Evolutionary conservation across 2,888 invertebrate genomes (phyloP).

Genomic region (Rhopalosiphum nymphaeae): DNA sequence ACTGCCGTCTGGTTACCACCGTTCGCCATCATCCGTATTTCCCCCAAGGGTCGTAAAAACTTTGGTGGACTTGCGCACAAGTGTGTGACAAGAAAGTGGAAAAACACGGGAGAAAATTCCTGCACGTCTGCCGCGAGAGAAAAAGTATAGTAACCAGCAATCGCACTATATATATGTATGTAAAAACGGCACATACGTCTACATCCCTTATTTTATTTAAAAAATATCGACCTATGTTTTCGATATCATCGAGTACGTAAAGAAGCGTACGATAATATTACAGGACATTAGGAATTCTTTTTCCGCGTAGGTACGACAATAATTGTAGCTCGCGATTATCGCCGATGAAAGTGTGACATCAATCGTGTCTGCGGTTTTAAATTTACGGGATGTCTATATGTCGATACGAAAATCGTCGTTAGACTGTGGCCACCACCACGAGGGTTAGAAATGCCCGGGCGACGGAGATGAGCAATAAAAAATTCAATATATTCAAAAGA

Average conservation of each 20-base stretch:
- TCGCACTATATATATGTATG: not conserved
- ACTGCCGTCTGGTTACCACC: slow-evolving; percentile 38
- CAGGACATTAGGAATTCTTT: not conserved
- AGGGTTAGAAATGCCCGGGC: slow-evolving; percentile 11
- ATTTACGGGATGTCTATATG: not conserved
- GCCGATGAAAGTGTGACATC: not conserved
- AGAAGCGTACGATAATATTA: not conserved
- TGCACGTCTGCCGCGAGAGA: slow-evolving; percentile 34
- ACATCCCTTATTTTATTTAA: slow-evolving; percentile 42
- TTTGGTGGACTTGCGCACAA: slow-evolving; percentile 36
- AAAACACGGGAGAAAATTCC: slow-evolving; percentile 58
- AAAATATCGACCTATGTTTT: slow-evolving; percentile 47
- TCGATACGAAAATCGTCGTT: slow-evolving; percentile 9
- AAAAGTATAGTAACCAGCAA: slow-evolving; percentile 37
- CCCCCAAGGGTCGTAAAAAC: slow-evolving; percentile 65
- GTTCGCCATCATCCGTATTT: slow-evolving; percentile 26
- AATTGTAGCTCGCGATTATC: not conserved
- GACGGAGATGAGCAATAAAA: slow-evolving; percentile 50
- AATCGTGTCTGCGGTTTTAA: not conserved
- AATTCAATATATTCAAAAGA: slow-evolving; percentile 59
- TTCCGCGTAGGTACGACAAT: not conserved
- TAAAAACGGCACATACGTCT: not conserved
- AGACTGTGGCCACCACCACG: not conserved
- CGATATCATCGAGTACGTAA: not conserved
- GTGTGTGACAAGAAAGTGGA: not conserved